A percentile compares a stretch with the other conserved stretches of the same genome.
phyloP scores from a whole-genome alignment of 2,113 vertebrate genomes.

The Maccullochella peelii region DNA sequence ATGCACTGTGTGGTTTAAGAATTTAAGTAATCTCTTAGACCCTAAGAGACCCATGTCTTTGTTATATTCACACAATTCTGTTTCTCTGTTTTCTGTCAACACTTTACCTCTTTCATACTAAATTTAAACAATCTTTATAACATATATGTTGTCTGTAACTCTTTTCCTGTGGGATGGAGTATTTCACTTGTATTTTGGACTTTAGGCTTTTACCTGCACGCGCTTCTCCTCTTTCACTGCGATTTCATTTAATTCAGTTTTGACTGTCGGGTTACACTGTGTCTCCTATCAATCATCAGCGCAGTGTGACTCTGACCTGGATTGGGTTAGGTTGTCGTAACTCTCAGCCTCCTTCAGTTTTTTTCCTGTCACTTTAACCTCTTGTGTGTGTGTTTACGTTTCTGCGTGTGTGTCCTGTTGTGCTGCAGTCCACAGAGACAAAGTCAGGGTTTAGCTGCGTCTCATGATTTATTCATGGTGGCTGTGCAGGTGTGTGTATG shows the following conservation, averaged over 20 bases:
- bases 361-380: constrained; percentile 3
- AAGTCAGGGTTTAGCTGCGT: constrained; percentile 37
- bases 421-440: constrained; percentile 41
- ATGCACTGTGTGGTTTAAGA: too few relatives aligned
- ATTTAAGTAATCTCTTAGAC: too few relatives aligned
- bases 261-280: background rate
- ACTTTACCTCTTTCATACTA: background rate
- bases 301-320: background rate
- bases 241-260: background rate
- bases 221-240: background rate
- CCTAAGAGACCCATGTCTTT: too few relatives aligned
- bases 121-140: background rate
- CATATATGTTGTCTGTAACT: background rate
- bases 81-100: background rate
- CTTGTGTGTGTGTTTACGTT: background rate
- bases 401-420: background rate
- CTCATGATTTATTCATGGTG: constrained; percentile 69
- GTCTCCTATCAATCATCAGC: background rate
- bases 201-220: background rate
- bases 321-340: background rate
- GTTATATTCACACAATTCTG: too few relatives aligned
- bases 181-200: background rate
- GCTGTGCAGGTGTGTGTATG: constrained; percentile 36
- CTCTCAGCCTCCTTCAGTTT: background rate
- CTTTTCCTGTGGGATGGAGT: background rate